phyloP scores from a whole-genome alignment of 2,113 vertebrate species.

The Phyllostomus hastatus region DNA sequence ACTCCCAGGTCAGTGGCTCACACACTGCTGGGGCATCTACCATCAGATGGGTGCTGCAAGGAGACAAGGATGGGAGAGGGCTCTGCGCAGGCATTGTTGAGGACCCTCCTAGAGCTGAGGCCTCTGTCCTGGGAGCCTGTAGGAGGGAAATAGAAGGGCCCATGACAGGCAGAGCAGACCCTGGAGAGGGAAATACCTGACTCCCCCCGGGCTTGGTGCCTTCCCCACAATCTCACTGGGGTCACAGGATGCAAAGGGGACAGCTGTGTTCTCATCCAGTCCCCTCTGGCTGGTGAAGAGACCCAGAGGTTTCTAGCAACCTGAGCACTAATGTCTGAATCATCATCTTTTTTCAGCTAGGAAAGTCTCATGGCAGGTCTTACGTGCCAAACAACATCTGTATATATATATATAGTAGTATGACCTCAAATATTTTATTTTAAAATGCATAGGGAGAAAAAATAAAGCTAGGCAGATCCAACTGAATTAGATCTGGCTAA shows the following conservation, averaged over 20 bases:
- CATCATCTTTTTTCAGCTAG: neutral
- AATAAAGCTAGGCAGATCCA: neutral
- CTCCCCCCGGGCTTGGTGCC: too few species aligned
- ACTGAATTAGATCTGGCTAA: neutral
- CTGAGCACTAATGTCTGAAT: neutral
- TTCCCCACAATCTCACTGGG: too few species aligned
- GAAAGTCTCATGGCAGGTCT: neutral
- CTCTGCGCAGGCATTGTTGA: neutral
- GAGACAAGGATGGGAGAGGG: too few species aligned
- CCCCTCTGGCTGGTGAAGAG: neutral
- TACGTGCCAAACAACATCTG: neutral
- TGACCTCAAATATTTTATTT: neutral
- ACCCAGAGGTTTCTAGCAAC: neutral
- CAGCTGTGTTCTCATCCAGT: fast-evolving
- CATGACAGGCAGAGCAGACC: neutral
- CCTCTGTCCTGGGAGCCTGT: neutral
- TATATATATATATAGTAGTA: too few species aligned
- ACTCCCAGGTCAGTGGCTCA: too few species aligned
- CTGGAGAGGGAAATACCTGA: neutral
- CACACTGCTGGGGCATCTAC: fast-evolving
- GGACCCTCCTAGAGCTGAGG: fast-evolving
- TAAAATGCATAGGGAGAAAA: neutral
- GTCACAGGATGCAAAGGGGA: neutral
- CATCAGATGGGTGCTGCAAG: too few species aligned
- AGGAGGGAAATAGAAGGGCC: neutral